Conservation (phyloP, 2,113 vertebrate species). For the Caranx melampygus region DNA sequence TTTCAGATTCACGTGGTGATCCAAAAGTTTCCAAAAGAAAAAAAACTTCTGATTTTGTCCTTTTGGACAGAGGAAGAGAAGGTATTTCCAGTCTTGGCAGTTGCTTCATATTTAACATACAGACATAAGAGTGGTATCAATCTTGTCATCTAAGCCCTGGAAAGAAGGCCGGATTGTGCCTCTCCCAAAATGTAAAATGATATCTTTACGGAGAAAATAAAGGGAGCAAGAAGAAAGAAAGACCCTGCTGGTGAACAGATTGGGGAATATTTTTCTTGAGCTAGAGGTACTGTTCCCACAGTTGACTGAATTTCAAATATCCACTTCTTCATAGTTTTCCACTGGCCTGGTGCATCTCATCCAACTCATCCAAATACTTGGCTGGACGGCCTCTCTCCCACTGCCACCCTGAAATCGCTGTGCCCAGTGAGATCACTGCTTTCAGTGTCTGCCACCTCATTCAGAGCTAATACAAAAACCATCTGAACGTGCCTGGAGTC, state of each 20-base stretch:
- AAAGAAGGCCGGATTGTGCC: neutral
- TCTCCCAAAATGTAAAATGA: neutral
- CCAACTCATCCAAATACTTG: conserved; percentile 45
- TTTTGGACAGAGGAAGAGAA: neutral
- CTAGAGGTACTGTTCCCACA: conserved; percentile 42
- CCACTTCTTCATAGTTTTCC: conserved; percentile 51
- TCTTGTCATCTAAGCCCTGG: neutral
- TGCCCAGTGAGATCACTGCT: conserved; percentile 62
- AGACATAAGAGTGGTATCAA: neutral
- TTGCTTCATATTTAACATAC: neutral
- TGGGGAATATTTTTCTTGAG: neutral
- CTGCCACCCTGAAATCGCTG: conserved; percentile 36
- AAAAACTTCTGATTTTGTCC: neutral
- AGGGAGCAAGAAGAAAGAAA: neutral
- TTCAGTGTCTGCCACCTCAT: conserved; percentile 68
- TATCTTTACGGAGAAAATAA: neutral
- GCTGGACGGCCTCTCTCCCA: conserved; percentile 51
- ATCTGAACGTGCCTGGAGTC: conserved; percentile 77
- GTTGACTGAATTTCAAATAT: conserved; percentile 34
- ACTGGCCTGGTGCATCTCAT: conserved; percentile 39
- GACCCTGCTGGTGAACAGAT: neutral
- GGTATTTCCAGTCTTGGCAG: neutral
- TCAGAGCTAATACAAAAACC: conserved; percentile 73
- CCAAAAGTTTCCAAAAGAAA: conserved; percentile 3
- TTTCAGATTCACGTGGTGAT: neutral